Evolutionary conservation across 2,113 vertebrate species (phyloP).

Genomic region (Tragelaphus scriptus): DNA sequence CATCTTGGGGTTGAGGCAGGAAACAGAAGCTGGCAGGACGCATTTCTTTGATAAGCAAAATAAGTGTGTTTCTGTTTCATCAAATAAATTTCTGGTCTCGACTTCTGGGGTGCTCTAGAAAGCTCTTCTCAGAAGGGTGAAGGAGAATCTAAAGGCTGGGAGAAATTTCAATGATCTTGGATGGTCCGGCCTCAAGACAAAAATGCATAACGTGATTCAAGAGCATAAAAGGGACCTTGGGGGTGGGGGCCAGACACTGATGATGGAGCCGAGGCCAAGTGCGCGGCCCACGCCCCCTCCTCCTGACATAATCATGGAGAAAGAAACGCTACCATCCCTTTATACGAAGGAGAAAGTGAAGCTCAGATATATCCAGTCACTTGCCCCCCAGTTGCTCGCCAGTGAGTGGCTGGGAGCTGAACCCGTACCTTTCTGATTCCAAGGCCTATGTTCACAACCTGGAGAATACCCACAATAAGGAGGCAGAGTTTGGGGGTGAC

Average conservation of each 20-base stretch:
- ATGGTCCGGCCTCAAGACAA: not conserved
- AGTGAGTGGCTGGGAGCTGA: not conserved
- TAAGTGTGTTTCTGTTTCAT: not conserved
- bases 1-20: not conserved
- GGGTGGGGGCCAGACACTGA: not conserved
- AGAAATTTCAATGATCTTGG: not conserved
- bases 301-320: not conserved
- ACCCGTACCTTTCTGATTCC: not conserved
- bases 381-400: not conserved
- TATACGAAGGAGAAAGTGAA: not conserved
- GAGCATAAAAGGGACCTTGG: not conserved
- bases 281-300: rapidly evolving
- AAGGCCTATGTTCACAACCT: not conserved
- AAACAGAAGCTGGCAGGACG: not conserved
- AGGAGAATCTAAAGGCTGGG: not conserved
- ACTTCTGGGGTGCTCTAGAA: not conserved
- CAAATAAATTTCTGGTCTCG: not conserved
- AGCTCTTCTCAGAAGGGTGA: not conserved
- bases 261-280: not conserved
- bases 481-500: not conserved
- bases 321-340: not conserved
- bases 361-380: not conserved
- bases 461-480: not conserved
- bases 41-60: not conserved
- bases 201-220: not conserved